phyloP scores from a whole-genome alignment of 2,888 invertebrate genomes.

The Exocentrus adspersus region DNA sequence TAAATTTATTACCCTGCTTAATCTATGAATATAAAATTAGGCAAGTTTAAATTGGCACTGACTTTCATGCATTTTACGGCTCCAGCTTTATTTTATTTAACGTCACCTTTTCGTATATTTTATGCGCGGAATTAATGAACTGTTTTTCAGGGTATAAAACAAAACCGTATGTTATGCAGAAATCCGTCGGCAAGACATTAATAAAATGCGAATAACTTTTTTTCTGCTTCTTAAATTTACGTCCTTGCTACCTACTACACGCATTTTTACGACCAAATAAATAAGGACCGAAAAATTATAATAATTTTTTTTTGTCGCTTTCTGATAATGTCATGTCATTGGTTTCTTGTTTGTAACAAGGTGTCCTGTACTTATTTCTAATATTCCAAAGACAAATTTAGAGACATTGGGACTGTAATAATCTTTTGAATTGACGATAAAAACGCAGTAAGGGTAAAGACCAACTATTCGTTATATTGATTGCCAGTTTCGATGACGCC shows the following conservation, averaged over 20 bases:
- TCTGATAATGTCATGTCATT: too few species aligned
- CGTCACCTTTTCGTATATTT: constrained; percentile 10
- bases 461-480: too few species aligned
- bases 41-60: not conserved
- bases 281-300: too few species aligned
- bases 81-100: constrained; percentile 13
- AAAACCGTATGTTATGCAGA: not conserved
- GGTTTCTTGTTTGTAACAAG: too few species aligned
- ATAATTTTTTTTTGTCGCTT: too few species aligned
- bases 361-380: too few species aligned
- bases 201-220: too few species aligned
- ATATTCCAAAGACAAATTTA: too few species aligned
- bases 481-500: too few species aligned
- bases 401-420: too few species aligned
- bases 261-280: constrained; percentile 5
- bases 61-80: constrained; percentile 12
- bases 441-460: too few species aligned
- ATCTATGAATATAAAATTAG: constrained; percentile 8
- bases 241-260: constrained; percentile 6
- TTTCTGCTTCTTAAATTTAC: constrained; percentile 7
- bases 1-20: not conserved
- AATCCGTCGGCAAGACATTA: constrained; percentile 1
- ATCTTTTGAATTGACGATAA: too few species aligned
- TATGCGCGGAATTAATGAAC: constrained; percentile 20
- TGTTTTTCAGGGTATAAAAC: constrained; percentile 14